Base-by-base conservation (phyloP, 2,113 vertebrate species). In the Indicator indicator region DNA sequence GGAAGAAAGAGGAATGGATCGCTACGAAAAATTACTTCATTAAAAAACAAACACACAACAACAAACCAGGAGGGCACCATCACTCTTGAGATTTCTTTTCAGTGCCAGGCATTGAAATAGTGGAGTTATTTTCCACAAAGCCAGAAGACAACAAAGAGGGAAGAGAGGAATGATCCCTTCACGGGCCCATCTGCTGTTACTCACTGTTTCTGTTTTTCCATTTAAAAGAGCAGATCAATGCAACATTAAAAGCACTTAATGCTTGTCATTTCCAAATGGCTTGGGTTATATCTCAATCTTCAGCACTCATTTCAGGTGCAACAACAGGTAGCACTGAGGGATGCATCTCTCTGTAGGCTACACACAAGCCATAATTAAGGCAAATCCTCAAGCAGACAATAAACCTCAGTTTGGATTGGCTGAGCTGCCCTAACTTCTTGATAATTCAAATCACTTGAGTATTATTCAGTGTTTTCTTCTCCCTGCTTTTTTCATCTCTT, bases 401-500 rank as follows among this genome's bases (percentile, higher is more conserved):
- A 94, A 95, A 59, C 59, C 88, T 78, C 81, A 74, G 5, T 68
- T 90, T 93, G 67, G 84, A 96, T 84, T 93, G 94, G 93, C 89
- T 23, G 24, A 7, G 5, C 86, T 90, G 80, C 74, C 58, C 1
- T 5, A 92, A 91, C 78, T 92, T 91, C 60, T 42, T 95, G 95
- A 91, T 77, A 88, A 92, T 89, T 88, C 83, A 78, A 86, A 90
- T 92, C 93, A 63, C 91, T 78, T 3, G 2, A 80, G 80, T 63
- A 80, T 90, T 88, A 88, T 62, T 86, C 84, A 76, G 50, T 85
- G 84, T 86, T 94, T 95, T 90, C 84, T 73, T 92, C 90, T 76
- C 85, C 92, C 93, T 48, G 91, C 91, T 82, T 91, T 92, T 84
- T 95, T 19, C 93, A 94, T 95, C 89, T 97, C 83, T 94, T 97